Base-by-base conservation (phyloP, 2,113 vertebrate species). In the Cyphomyrus plagiostoma region DNA sequence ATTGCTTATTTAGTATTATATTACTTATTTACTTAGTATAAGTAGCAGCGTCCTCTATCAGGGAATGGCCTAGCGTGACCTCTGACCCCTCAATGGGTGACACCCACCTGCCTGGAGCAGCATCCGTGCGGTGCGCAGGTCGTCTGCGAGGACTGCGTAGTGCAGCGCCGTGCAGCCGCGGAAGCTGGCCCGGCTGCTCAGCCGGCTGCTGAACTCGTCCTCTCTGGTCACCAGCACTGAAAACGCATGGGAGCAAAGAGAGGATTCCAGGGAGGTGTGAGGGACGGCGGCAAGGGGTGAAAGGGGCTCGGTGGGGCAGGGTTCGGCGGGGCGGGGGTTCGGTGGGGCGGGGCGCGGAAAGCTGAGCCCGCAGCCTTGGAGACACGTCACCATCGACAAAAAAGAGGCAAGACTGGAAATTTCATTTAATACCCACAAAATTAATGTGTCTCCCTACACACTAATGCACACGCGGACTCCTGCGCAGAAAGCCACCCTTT, bases 141-240 rank as follows among this genome's bases (percentile, higher is more conserved):
- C 97, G 0, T 98, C 97, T 0, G 97, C 97, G 21, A 99, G 96
- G 0, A 97, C 98, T 0, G 97, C 98, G 0, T 99, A 99, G 93
- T 99, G 98, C 19, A 99, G 95, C 0, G 98, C 96, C 0, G 97
- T 97, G 94, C 98, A 99, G 66, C 97, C 98, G 19, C 95, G 96
- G 95, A 99, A 99, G 62, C 96, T 98, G 26, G 97, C 98, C 0
- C 98, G 94, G 92, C 97, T 95, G 94, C 98, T 99, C 88, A 99
- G 94, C 19, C 97, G 95, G 94, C 95, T 97, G 94, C 95, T 99
- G 96, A 99, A 99, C 74, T 99, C 97, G 3, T 99, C 98, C 90
- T 99, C 98, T 85, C 98, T 95, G 83, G 96, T 98, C 46, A 99
- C 97, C 3, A 99, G 93, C 17, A 99, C 98, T 99, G 94, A 1